Percentiles rank a stretch among this genome's conserved stretches.
Conservation (phyloP, 2,113 vertebrate genomes). For the Sapayoa aenigma region DNA sequence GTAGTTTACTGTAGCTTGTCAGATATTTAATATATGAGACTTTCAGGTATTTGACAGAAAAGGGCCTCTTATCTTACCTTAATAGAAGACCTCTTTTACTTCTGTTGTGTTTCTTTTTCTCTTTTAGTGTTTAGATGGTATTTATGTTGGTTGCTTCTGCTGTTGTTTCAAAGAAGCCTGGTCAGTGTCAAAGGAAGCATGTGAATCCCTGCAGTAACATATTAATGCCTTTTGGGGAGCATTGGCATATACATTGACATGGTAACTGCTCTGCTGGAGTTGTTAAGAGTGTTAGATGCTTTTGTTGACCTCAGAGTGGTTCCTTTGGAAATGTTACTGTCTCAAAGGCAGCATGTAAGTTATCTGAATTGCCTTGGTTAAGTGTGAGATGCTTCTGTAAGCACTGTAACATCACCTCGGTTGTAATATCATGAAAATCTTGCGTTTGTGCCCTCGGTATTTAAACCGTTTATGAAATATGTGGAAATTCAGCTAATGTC, state of each 20-base stretch:
- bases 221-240: conserved; percentile 13
- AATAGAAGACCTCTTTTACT: background rate
- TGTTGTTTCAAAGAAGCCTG: background rate
- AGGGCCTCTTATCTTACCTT: background rate
- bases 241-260: background rate
- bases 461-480: background rate
- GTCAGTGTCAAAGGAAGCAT: background rate
- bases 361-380: conserved; percentile 18
- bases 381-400: conserved; percentile 7
- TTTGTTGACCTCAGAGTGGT: conserved; percentile 36
- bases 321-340: conserved; percentile 54
- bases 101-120: background rate
- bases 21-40: background rate
- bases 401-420: background rate
- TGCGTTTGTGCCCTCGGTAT: background rate
- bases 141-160: conserved; percentile 9
- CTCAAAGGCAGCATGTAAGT: conserved; percentile 45
- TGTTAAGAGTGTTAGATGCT: conserved; percentile 17
- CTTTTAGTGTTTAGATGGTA: background rate
- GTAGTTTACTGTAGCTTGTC: background rate
- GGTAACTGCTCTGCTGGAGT: conserved; percentile 30
- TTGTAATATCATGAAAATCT: background rate
- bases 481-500: background rate
- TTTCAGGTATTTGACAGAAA: conserved; percentile 16
- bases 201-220: conserved; percentile 14